phyloP scores from a whole-genome alignment of 2,888 invertebrate genomes.

The Tineola bisselliella region DNA sequence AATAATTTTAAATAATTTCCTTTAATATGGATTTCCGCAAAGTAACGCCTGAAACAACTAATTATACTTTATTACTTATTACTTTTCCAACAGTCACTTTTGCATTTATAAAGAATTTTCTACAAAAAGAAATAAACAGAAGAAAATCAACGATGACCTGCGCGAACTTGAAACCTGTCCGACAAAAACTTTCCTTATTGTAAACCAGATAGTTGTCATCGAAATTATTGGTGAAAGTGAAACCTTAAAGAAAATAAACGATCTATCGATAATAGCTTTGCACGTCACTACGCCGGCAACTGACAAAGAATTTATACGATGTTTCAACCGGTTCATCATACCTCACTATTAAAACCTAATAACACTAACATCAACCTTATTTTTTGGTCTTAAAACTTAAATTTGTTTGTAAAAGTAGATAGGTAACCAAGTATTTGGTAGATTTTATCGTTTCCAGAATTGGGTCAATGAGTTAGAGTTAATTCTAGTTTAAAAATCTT shows the following conservation, averaged over 20 bases:
- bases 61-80: no score
- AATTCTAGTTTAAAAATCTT: not conserved
- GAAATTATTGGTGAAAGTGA: not conserved
- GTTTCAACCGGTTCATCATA: not conserved
- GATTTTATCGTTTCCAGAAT: not conserved
- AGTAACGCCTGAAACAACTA: no score
- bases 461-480: not conserved
- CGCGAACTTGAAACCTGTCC: not conserved
- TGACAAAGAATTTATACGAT: constrained; percentile 8
- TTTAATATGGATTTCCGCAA: no score
- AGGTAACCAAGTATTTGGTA: not conserved
- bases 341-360: not conserved
- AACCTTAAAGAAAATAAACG: not conserved
- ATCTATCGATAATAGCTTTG: not conserved
- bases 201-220: not conserved
- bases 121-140: not conserved
- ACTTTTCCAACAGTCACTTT: no score
- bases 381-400: no score
- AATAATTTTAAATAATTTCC: no score
- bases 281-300: constrained; percentile 2
- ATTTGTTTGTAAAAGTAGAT: no score
- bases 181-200: not conserved
- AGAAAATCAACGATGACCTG: not conserved
- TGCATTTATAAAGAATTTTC: not conserved
- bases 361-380: no score